Evolutionary conservation across 1,140 invertebrate species (phyloP).

Genomic region (Drosophila nigrodunni): DNA sequence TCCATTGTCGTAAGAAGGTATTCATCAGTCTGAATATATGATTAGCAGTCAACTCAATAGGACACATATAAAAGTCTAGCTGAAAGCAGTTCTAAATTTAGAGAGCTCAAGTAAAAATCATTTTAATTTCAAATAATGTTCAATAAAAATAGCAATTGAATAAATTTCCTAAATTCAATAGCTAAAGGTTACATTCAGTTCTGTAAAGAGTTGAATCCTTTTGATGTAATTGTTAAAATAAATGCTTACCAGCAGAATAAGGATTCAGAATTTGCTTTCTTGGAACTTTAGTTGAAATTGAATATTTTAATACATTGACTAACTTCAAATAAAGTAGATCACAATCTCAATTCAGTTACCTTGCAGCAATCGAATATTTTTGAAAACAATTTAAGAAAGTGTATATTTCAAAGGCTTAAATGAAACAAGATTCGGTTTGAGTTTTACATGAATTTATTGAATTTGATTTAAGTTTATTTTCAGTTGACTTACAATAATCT

Average conservation of each 20-base stretch:
- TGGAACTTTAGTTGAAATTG: not conserved
- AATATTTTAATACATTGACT: not conserved
- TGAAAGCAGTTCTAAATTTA: not conserved
- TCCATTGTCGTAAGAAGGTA: conserved; percentile 26
- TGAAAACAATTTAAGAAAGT: too few relatives aligned
- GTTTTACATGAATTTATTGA: conserved; percentile 49
- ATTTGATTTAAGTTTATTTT: conserved; percentile 49
- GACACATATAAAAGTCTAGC: not conserved
- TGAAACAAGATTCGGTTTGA: conserved; percentile 4
- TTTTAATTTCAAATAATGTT: not conserved
- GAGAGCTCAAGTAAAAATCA: not conserved
- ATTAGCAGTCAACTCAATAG: conserved; percentile 36
- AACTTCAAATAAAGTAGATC: not conserved
- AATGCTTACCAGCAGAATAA: too few relatives aligned
- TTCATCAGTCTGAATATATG: conserved; percentile 46
- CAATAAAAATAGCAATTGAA: too few relatives aligned
- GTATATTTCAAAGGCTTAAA: not conserved
- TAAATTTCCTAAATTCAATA: not conserved
- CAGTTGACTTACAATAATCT: conserved; percentile 68
- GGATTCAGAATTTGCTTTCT: too few relatives aligned
- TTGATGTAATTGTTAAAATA: too few relatives aligned
- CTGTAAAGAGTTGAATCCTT: too few relatives aligned
- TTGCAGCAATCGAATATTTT: too few relatives aligned
- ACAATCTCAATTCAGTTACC: not conserved
- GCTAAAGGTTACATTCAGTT: not conserved